phyloP scores from a whole-genome alignment of 53 echinoderm and acorn worm genomes.

The Paracentrotus lividus region DNA sequence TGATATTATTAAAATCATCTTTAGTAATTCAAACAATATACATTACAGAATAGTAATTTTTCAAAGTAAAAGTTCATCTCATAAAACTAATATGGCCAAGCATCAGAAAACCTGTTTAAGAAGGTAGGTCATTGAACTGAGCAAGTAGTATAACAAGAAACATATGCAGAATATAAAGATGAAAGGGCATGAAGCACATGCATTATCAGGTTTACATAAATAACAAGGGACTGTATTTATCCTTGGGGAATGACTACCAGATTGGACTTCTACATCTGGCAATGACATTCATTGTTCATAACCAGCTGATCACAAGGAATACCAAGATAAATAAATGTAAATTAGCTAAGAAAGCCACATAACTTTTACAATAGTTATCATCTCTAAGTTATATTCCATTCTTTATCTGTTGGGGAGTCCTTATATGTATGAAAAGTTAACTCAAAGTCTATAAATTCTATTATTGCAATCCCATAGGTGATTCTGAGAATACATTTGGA shows the following conservation, averaged over 20 bases:
- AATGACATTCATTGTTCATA: neutral
- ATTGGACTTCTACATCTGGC: neutral
- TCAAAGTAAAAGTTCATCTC: neutral
- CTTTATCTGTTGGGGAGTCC: too few species aligned
- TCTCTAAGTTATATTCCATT: too few species aligned
- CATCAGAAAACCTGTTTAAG: neutral
- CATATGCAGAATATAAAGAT: neutral
- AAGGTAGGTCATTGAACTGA: slow-evolving; percentile 9
- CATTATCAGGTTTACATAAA: slow-evolving; percentile 22
- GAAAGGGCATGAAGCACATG: neutral
- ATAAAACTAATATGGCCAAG: neutral
- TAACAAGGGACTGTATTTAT: neutral
- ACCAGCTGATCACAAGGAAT: neutral
- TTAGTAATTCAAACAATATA: too few species aligned
- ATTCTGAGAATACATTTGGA: neutral
- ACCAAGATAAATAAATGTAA: too few species aligned
- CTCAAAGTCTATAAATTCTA: too few species aligned
- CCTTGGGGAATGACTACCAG: slow-evolving; percentile 12
- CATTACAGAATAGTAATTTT: neutral
- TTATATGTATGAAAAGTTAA: too few species aligned
- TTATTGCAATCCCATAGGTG: too few species aligned
- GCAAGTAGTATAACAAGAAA: neutral
- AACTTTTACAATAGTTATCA: too few species aligned
- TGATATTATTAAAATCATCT: neutral
- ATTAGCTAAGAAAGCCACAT: too few species aligned